Percentiles rank a stretch among this genome's conserved stretches.
These are phyloP conservation scores for Stenurella melanura DNA, from an alignment of 2,888 invertebrate species.

Conservation along the genomic window DNA sequence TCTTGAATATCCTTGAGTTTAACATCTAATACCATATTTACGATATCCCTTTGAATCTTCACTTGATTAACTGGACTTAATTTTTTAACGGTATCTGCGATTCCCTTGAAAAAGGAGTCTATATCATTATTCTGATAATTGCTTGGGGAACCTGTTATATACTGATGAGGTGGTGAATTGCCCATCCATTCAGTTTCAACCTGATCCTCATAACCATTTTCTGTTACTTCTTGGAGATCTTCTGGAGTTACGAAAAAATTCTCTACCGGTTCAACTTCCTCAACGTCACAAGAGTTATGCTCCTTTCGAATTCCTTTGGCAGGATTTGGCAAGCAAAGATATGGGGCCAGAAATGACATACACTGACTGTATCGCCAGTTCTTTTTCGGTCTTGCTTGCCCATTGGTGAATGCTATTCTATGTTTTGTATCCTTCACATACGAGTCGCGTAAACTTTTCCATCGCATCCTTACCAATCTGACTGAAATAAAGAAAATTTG, in stretches of 20 bases:
- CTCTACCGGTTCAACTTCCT: constrained; percentile 18
- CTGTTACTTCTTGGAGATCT: constrained; percentile 14
- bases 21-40: constrained; percentile 54
- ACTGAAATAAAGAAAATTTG: constrained; percentile 48
- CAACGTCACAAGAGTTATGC: not conserved
- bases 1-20: constrained; percentile 53
- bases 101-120: constrained; percentile 55
- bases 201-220: not conserved
- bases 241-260: constrained; percentile 26
- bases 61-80: constrained; percentile 54
- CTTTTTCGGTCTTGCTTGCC: constrained; percentile 44
- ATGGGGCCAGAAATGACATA: constrained; percentile 53
- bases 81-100: constrained; percentile 55
- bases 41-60: constrained; percentile 53
- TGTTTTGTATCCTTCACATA: constrained; percentile 54
- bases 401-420: constrained; percentile 48
- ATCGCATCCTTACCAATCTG: constrained; percentile 48
- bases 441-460: constrained; percentile 57
- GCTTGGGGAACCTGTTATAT: not conserved
- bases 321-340: constrained; percentile 27
- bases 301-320: not conserved
- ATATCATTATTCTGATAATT: constrained; percentile 43
- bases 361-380: constrained; percentile 53
- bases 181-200: not conserved
- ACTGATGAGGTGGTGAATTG: not conserved